These are phyloP conservation scores for Microplitis deprimator DNA, from an alignment of 2,888 invertebrate species.

Conservation along the genomic window DNA sequence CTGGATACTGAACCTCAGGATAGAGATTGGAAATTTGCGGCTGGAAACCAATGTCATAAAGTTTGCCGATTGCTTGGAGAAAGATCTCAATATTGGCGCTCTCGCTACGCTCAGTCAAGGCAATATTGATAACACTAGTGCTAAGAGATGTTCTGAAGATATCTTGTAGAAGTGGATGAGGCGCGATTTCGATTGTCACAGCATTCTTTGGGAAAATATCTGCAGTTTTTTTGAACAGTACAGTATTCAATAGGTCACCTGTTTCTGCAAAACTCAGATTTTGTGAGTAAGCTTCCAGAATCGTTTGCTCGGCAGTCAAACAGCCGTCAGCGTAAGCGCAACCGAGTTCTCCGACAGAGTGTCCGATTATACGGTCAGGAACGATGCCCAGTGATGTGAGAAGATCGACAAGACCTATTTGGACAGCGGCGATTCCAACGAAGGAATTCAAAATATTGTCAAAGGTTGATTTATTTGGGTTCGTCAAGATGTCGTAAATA, in stretches of 20 bases:
- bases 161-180: slow-evolving; percentile 90
- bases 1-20: slow-evolving; percentile 84
- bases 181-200: slow-evolving; percentile 90
- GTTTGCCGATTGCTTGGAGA: slow-evolving; percentile 77
- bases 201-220: slow-evolving; percentile 86
- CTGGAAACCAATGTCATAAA: slow-evolving; percentile 85
- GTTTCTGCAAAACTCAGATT: slow-evolving; percentile 63
- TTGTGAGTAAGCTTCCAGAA: slow-evolving; percentile 62
- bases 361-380: slow-evolving; percentile 85
- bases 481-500: slow-evolving; percentile 76
- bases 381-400: slow-evolving; percentile 76
- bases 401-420: slow-evolving; percentile 79
- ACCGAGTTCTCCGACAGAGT: slow-evolving; percentile 94
- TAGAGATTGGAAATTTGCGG: slow-evolving; percentile 84
- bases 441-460: slow-evolving; percentile 81
- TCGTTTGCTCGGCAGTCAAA: slow-evolving; percentile 71
- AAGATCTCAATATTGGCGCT: slow-evolving; percentile 78
- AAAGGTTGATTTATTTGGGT: slow-evolving; percentile 75
- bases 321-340: slow-evolving; percentile 97
- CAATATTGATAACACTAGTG: slow-evolving; percentile 80
- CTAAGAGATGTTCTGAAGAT: slow-evolving; percentile 85
- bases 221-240: slow-evolving; percentile 86
- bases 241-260: slow-evolving; percentile 82
- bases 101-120: slow-evolving; percentile 82
- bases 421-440: slow-evolving; percentile 81